phyloP scores from a whole-genome alignment of 1,140 invertebrate species.

The Drosophila navojoa region DNA sequence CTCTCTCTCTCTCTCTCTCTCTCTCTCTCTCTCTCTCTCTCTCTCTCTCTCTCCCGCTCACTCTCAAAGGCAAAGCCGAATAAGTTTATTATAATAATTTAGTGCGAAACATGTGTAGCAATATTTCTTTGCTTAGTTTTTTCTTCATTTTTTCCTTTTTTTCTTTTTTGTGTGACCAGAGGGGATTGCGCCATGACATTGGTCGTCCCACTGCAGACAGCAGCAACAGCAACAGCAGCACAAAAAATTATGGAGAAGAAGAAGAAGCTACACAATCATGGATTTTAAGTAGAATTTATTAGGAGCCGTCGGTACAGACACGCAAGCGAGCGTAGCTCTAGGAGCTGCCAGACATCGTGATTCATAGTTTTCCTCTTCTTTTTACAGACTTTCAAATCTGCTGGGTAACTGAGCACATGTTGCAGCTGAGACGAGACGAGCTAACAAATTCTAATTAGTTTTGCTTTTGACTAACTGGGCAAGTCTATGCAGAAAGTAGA shows the following conservation, averaged over 20 bases:
- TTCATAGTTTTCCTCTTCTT: neutral
- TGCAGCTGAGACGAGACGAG: no score
- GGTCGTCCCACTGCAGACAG: conserved; percentile 1
- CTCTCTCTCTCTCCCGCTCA: neutral
- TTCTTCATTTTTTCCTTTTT: no score
- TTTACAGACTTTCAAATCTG: neutral
- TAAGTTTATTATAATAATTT: conserved; percentile 82
- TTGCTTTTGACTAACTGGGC: no score
- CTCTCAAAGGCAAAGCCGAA: conserved; percentile 34
- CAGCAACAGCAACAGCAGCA: neutral
- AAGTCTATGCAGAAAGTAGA: no score
- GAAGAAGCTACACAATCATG: conserved; percentile 39
- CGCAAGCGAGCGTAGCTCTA: neutral
- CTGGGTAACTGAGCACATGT: neutral
- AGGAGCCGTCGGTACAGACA: neutral
- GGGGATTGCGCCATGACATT: conserved; percentile 34
- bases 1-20: no score
- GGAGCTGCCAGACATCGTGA: neutral
- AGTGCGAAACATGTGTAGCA: conserved; percentile 74
- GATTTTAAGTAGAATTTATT: conserved; percentile 60
- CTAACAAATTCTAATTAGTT: no score
- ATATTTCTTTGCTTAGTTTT: conserved; percentile 45
- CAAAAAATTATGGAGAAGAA: neutral
- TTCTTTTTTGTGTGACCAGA: neutral
- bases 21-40: neutral